Percentiles rank a stretch among this genome's conserved stretches.
Evolutionary conservation across 2,797 vertebrate species (phyloP).

Genomic region (Karalla daura): DNA sequence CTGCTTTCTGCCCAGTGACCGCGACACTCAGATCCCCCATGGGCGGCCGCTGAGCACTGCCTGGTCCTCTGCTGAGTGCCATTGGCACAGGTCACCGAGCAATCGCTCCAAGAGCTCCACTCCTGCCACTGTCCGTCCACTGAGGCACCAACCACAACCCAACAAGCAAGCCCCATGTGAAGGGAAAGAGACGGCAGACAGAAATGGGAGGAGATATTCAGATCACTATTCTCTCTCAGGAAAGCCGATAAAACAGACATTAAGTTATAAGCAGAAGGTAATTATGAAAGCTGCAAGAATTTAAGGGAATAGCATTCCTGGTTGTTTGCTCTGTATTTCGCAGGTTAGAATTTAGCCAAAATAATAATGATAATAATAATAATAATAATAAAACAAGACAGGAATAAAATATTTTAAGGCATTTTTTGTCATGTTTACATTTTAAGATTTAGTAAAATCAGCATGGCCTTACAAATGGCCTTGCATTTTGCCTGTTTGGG

Average conservation of each 20-base stretch:
- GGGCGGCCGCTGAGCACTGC: conserved; percentile 95
- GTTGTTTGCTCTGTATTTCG: not conserved
- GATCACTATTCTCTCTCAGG: conserved; percentile 68
- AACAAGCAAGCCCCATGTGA: conserved; percentile 73
- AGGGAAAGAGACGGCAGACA: conserved; percentile 72
- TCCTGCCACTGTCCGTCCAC: conserved; percentile 99
- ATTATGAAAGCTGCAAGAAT: conserved; percentile 20
- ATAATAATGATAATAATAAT: too few relatives aligned
- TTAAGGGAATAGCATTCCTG: conserved; percentile 15
- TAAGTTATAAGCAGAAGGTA: conserved; percentile 25
- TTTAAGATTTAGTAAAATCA: conserved; percentile 25
- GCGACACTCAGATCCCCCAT: conserved; percentile 96
- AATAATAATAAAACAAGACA: too few relatives aligned
- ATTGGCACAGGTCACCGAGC: conserved; percentile 98
- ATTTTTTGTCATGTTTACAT: conserved; percentile 8
- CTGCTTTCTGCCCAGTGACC: conserved; percentile 99
- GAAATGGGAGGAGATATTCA: conserved; percentile 76
- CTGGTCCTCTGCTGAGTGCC: conserved; percentile 97
- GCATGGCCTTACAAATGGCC: conserved; percentile 53
- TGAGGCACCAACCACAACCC: conserved; percentile 81
- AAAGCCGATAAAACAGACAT: conserved; percentile 59
- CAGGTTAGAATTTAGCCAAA: conserved; percentile 10
- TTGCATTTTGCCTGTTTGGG: conserved; percentile 41
- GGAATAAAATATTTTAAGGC: conserved; percentile 2
- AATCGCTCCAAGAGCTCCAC: conserved; percentile 98